Base-by-base conservation (phyloP, 1,140 invertebrate species). In the Atta cephalotes region DNA sequence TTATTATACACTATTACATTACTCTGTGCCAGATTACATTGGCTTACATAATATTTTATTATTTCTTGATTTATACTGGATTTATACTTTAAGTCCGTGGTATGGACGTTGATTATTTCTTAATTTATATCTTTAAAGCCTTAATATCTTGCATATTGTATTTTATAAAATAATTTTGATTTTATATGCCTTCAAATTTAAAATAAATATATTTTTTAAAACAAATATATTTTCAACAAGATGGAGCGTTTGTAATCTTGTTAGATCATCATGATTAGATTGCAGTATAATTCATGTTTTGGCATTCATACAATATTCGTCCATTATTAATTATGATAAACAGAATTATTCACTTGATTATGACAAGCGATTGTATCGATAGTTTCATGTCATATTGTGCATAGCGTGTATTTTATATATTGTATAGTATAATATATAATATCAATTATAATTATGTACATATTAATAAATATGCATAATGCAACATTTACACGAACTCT, bases 371-470 rank as follows among this genome's bases (percentile, higher is more conserved):
- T 56, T 25, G 28, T 68, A 68, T 80, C 77, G 53, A 80, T 68
- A 80, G 65, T 80, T 68, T 66, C 63, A 66, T n/a, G 31, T 53
- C 77, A 56, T 28, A 62, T 53, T 79, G 12, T 7, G 60, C 39
- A 45, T 51, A 63, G 25, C 18, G 28, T 21, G 25, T 39, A 10
- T 28, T 80, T 80, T 80, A 45, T 80, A 63, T 25, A 66, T 79
- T 49, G 16, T 35, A 56, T 66, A 51, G 12, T 5, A 25, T 68
- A 80, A 65, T 39, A 60, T 53, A 28, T 31, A 49, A 60, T 56
- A 65, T 65, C 76, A 45, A 66, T 80, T 68, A 80, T 80, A 80
- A 80, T 80, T 80, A 80, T 60, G 63, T 51, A 53, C 56, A 79
- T 66, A 80, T 68, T 80, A 66, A 45, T 45, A 58, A 77, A 25